Evolutionary conservation across 2,888 invertebrate genomes (phyloP), one percentile per base, ranked within the genome.

Genomic region (Melanargia galathea): DNA sequence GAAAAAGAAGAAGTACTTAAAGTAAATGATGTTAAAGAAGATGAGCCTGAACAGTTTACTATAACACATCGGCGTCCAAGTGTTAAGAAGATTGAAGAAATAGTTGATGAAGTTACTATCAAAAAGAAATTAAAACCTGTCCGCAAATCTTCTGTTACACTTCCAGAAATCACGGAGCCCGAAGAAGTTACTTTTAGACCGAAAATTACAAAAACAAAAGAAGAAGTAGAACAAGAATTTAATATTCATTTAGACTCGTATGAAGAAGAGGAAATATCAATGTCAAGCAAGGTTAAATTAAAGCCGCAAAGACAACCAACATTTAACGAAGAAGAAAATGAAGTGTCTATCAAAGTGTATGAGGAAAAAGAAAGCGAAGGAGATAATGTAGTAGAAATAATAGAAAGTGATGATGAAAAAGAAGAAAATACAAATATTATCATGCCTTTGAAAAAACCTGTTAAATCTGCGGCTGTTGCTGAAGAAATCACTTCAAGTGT

Each of bases 191-290:
- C 95, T 43, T 96, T 96, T 84, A 93, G 95, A 73, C 95, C 96
- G 11, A 94, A 94, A 83, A 84, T 91, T 5, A 95, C 94, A 0
- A 96, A 95, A 88, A 95, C 95, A 0, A 96, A 95, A 82, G 96
- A 97, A 90, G 96, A 96, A 74, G 96, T 97, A 13, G 97, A 97
- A 78, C 97, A 97, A 87, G 97, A 97, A 86, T 97, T 97, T 80
- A 96, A 95, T 83, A 96, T 97, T 70, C 95, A 95, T 11, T 86
- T 97, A 66, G 95, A 97, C 83, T 95, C 96, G 0, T 97, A 97
- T 79, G 96, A 96, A 43, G 97, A 96, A 86, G 97, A 97, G 90
- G 96, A 97, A 86, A 95, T 97, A 71, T 96, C 96, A 8, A 95
- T 97, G 95, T 94, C 95, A 2, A 95, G 96, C 63, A 96, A 96